Percentiles rank a stretch among this genome's conserved stretches.
phyloP scores from a whole-genome alignment of 2,888 invertebrate genomes.

The Hipparchia sbordonii region DNA sequence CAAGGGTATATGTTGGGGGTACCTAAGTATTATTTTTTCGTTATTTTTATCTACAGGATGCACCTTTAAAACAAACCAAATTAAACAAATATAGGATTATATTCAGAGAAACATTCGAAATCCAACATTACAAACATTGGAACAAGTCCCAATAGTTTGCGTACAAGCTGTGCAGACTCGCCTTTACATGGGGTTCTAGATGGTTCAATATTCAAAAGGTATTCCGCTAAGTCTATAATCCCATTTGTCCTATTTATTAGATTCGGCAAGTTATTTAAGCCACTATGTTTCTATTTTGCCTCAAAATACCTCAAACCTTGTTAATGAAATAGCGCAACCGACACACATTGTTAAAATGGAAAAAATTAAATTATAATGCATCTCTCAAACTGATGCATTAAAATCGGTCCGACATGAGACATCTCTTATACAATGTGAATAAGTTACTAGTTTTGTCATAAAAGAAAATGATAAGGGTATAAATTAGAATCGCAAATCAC shows the following conservation, averaged over 20 bases:
- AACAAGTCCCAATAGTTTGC: slow-evolving; percentile 60
- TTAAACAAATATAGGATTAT: slow-evolving; percentile 83
- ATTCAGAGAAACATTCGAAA: slow-evolving; percentile 80
- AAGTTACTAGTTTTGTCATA: slow-evolving; percentile 35
- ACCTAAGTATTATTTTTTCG: too few species aligned
- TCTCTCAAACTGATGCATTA: slow-evolving; percentile 22
- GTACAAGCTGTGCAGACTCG: slow-evolving; percentile 58
- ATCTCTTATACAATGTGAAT: slow-evolving; percentile 36
- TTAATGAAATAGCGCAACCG: slow-evolving; percentile 71
- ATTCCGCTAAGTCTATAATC: slow-evolving; percentile 70
- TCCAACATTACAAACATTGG: slow-evolving; percentile 73
- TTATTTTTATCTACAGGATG: background rate
- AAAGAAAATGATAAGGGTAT: slow-evolving; percentile 54
- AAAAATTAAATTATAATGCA: slow-evolving; percentile 36
- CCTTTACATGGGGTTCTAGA: slow-evolving; percentile 52
- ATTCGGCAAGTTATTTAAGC: slow-evolving; percentile 67
- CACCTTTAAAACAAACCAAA: slow-evolving; percentile 70
- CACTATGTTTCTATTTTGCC: slow-evolving; percentile 67
- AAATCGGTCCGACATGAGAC: slow-evolving; percentile 16
- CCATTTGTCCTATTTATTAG: slow-evolving; percentile 68
- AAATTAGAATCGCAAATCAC: slow-evolving; percentile 59
- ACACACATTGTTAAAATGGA: slow-evolving; percentile 69
- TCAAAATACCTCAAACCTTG: slow-evolving; percentile 72
- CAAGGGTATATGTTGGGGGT: too few species aligned
- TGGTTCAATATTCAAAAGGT: slow-evolving; percentile 52